Evolutionary conservation across 1,140 invertebrate genomes (phyloP), one percentile per base, ranked within the genome.

Genomic region (Drosophila ohnishii): DNA sequence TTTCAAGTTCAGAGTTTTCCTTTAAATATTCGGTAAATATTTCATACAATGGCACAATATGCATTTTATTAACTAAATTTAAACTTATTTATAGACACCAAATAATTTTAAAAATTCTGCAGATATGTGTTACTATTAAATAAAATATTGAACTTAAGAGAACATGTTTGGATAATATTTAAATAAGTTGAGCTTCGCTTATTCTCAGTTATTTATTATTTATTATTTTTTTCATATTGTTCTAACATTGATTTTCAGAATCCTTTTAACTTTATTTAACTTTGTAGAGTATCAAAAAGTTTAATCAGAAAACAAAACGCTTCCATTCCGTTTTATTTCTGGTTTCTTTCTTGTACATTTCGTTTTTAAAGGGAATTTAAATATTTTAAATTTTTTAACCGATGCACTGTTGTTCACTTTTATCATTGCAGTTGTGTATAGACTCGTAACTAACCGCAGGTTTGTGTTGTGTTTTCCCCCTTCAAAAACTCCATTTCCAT

Each of bases 401-500:
- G 35, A 22, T 44, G 53, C 64, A 48, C 51, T 53, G n/a, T 50
- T 50, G 72, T 66, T 74, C 50, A 56, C 48, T 75, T 65, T 69
- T 63, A 66, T 70, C 39, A 75, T 79, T 87, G 82, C 70, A 79
- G 70, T 87, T 79, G 78, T 86, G 86, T 85, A 86, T 86, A 82
- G 74, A 87, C 83, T 87, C 82, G 82, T 86, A 86, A 86, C 82
- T 86, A 86, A 86, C 82, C 82, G 83, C 82, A 86, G 82, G 83
- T 86, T 85, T 85, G 75, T 81, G 82, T 87, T 85, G 74, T 71
- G 78, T 78, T 44, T 65, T 64, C 40, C 48, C 40, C 51, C 48
- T 40, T 58, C n/a, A 8, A 66, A 69, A 42, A 40, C 65, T 53
- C 61, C 65, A 44, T 44, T 66, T 69, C 30, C 65, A 81, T 81